A percentile compares a stretch with the other conserved stretches of the same genome.
phyloP scores from a whole-genome alignment of 2,888 invertebrate genomes.

The Erebia epiphron region DNA sequence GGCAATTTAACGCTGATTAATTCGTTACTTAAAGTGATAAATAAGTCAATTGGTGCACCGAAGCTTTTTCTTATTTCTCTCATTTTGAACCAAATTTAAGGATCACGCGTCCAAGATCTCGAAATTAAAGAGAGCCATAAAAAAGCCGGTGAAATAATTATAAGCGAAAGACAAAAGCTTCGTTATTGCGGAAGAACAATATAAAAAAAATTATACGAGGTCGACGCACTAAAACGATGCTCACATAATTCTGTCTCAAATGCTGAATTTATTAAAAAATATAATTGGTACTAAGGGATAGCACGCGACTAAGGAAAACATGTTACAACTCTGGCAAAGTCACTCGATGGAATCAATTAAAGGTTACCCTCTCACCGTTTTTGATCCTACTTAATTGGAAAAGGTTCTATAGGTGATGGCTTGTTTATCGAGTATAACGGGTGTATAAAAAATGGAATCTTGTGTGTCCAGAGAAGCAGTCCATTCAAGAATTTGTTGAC shows the following conservation, averaged over 20 bases:
- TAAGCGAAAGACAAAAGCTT: conserved; percentile 36
- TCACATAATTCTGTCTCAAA: conserved; percentile 38
- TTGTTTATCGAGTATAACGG: conserved; percentile 68
- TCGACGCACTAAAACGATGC: conserved; percentile 43
- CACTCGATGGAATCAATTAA: conserved; percentile 24
- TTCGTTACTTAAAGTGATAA: conserved; percentile 51
- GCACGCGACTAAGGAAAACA: conserved; percentile 49
- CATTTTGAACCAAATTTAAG: conserved; percentile 28
- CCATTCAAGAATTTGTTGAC: conserved; percentile 77
- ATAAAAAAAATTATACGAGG: conserved; percentile 39
- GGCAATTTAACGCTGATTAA: conserved; percentile 53
- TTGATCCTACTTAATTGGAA: conserved; percentile 37
- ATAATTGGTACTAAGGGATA: conserved; percentile 54
- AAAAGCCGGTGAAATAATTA: conserved; percentile 37
- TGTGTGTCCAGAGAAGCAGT: conserved; percentile 62
- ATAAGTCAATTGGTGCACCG: conserved; percentile 44
- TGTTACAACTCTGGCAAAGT: conserved; percentile 47
- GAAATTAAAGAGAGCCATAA: conserved; percentile 34
- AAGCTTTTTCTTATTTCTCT: conserved; percentile 21
- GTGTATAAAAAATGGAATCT: conserved; percentile 65
- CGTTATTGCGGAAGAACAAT: conserved; percentile 28
- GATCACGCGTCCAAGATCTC: conserved; percentile 23
- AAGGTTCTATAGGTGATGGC: conserved; percentile 56
- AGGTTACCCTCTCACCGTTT: neutral
- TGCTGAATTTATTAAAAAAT: conserved; percentile 52